Conservation (phyloP, 2,113 vertebrate genomes). For the Campylomormyrus numenius region DNA sequence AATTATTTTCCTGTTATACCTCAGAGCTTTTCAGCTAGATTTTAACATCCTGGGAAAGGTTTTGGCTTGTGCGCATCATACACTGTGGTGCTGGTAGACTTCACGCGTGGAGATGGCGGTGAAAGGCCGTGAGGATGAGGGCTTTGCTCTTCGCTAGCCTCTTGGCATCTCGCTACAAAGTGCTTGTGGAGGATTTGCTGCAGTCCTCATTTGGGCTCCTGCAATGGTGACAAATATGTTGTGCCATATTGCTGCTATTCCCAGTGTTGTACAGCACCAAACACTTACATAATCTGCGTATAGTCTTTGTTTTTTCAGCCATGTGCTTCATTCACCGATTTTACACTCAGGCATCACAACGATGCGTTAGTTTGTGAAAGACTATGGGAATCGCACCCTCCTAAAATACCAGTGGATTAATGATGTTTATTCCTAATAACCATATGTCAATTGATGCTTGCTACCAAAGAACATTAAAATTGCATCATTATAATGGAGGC, state of each 20-base stretch:
- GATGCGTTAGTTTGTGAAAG: neutral
- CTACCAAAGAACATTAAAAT: neutral
- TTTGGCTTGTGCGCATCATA: neutral
- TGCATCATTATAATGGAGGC: neutral
- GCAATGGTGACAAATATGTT: slow-evolving; percentile 4
- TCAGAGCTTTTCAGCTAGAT: neutral
- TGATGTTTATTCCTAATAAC: neutral
- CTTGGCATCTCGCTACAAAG: neutral
- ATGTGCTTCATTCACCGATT: slow-evolving; percentile 1
- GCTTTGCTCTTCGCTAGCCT: neutral
- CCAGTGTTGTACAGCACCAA: slow-evolving; percentile 7
- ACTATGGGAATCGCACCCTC: neutral
- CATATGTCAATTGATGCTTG: neutral
- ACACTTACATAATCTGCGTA: slow-evolving; percentile 9
- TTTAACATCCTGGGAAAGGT: neutral
- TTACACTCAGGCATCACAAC: neutral
- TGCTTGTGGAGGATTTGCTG: slow-evolving; percentile 9
- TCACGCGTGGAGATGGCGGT: neutral
- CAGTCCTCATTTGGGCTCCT: neutral
- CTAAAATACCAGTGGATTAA: neutral
- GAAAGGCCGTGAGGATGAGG: neutral
- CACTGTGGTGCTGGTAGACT: neutral
- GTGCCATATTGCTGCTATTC: slow-evolving; percentile 5
- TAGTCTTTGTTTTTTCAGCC: neutral
- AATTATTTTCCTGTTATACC: neutral